A percentile compares a stretch with the other conserved stretches of the same genome.
phyloP scores from a whole-genome alignment of 1,140 invertebrate species.

The Hylaeus anthracinus region DNA sequence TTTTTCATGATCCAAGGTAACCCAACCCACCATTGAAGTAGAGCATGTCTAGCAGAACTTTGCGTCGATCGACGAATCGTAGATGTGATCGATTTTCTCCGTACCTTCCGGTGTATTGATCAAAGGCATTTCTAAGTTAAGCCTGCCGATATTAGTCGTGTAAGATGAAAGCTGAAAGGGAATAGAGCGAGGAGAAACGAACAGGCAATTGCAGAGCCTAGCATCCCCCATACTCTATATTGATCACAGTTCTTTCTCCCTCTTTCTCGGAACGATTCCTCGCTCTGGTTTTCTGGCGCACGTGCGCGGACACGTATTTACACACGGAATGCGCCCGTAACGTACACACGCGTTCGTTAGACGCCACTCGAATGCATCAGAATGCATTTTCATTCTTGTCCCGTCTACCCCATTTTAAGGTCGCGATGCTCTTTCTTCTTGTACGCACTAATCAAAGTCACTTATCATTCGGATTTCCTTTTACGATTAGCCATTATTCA shows the following conservation, averaged over 20 bases:
- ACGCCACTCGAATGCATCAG: not conserved
- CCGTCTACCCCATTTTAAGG: not conserved
- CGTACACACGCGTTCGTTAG: not conserved
- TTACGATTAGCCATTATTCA: not conserved
- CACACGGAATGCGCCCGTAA: not conserved
- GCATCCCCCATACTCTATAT: conserved; percentile 52
- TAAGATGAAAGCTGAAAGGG: conserved; percentile 17
- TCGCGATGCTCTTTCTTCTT: not conserved
- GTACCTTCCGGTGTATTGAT: not conserved
- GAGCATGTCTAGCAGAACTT: not conserved
- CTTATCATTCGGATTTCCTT: not conserved
- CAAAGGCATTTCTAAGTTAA: not conserved
- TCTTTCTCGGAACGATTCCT: conserved; percentile 9
- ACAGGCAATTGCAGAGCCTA: conserved; percentile 40
- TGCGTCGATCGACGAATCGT: not conserved
- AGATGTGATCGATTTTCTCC: not conserved
- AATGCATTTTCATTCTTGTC: not conserved
- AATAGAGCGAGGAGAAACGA: not conserved
- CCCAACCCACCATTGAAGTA: not conserved
- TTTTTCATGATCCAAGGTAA: too few species aligned
- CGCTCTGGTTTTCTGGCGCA: conserved; percentile 22
- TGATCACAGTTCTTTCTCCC: conserved; percentile 47
- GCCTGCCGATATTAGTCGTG: not conserved
- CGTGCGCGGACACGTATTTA: conserved; percentile 27
- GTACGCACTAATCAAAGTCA: not conserved